These are phyloP conservation scores for Aphelenchoides besseyi DNA, from an alignment of 1,140 invertebrate species.

Conservation along the genomic window DNA sequence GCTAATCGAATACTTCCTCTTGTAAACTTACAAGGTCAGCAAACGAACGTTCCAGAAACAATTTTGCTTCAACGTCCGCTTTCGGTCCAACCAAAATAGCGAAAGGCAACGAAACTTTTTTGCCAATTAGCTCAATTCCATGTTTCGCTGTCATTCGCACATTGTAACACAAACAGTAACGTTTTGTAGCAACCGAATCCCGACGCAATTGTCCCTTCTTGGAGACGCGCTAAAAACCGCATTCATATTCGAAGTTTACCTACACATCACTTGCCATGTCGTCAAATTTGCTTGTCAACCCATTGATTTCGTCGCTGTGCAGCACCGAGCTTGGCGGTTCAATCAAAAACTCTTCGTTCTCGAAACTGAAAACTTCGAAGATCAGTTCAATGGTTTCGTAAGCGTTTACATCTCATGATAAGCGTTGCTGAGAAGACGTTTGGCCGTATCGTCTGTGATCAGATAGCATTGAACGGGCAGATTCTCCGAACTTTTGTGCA, in stretches of 20 bases:
- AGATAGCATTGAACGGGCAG: constrained; percentile 54
- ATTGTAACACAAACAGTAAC: constrained; percentile 60
- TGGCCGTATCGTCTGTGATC: constrained; percentile 62
- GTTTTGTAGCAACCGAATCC: constrained; percentile 56
- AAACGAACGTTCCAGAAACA: constrained; percentile 61
- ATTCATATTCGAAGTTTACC: not conserved
- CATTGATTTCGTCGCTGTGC: constrained; percentile 42
- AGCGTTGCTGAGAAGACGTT: constrained; percentile 55
- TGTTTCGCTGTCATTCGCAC: constrained; percentile 48
- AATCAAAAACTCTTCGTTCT: constrained; percentile 59
- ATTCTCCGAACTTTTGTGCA: constrained; percentile 48
- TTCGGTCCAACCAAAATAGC: constrained; percentile 61
- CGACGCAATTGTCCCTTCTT: constrained; percentile 57
- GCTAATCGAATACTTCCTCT: not conserved
- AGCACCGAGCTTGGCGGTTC: constrained; percentile 50
- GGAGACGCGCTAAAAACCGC: constrained; percentile 55
- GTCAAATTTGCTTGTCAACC: constrained; percentile 56
- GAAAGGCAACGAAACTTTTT: constrained; percentile 61
- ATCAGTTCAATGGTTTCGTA: constrained; percentile 37
- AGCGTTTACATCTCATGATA: constrained; percentile 61
- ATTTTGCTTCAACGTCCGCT: constrained; percentile 60
- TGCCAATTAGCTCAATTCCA: constrained; percentile 59
- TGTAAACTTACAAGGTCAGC: constrained; percentile 51
- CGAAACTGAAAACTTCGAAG: constrained; percentile 25
- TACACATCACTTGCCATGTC: too few species aligned